Conservation (phyloP, 1,140 invertebrate species). For the Lysiphlebus fabarum region DNA sequence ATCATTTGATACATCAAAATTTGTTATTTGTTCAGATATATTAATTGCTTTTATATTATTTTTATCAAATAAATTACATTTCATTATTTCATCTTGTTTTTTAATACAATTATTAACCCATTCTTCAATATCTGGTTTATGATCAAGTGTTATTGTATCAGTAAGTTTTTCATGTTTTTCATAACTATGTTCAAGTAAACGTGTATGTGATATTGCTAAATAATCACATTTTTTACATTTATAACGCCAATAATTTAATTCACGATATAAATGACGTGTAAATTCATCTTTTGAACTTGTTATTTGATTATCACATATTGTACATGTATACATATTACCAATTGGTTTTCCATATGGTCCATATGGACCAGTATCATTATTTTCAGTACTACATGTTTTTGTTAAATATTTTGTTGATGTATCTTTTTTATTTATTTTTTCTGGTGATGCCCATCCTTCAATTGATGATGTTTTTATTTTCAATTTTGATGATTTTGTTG, state of each 20-base stretch:
- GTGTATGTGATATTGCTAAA: conserved; percentile 30
- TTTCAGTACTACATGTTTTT: conserved; percentile 20
- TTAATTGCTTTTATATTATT: conserved; percentile 19
- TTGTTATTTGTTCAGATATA: conserved; percentile 18
- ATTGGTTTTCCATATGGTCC: conserved; percentile 48
- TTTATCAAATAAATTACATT: conserved; percentile 14
- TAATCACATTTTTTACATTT: conserved; percentile 44
- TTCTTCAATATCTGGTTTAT: conserved; percentile 36
- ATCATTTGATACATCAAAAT: conserved; percentile 1
- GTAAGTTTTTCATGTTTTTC: conserved; percentile 19
- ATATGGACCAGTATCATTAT: conserved; percentile 20
- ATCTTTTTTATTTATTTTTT: conserved; percentile 17
- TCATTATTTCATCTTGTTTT: conserved; percentile 24
- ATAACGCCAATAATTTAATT: conserved; percentile 56
- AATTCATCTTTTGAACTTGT: conserved; percentile 56
- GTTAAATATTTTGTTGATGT: not conserved
- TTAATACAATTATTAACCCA: conserved; percentile 41
- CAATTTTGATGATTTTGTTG: conserved; percentile 34
- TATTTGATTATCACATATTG: conserved; percentile 56
- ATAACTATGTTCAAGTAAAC: conserved; percentile 36
- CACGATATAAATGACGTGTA: conserved; percentile 58
- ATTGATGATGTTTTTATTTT: conserved; percentile 30
- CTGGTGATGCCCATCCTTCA: conserved; percentile 22
- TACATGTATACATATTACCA: conserved; percentile 52
- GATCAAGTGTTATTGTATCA: conserved; percentile 36